Evolutionary conservation across 1,140 invertebrate genomes (phyloP).

Genomic region (Tetraneura akinire): DNA sequence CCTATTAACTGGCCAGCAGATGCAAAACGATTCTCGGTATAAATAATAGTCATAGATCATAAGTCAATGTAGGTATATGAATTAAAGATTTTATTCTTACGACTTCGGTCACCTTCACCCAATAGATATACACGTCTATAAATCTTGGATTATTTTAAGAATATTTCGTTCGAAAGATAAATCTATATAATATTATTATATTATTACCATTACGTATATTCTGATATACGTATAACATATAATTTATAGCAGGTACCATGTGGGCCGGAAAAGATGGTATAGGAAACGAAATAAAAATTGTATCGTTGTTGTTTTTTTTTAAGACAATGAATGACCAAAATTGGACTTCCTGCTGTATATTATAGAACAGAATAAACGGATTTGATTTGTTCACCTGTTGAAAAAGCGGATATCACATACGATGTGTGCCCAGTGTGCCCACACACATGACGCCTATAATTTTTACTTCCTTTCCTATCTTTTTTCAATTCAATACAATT

Average conservation of each 20-base stretch:
- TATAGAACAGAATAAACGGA: neutral
- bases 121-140: too few relatives aligned
- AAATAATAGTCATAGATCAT: too few relatives aligned
- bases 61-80: too few relatives aligned
- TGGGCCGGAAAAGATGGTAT: conserved; percentile 1
- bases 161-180: too few relatives aligned
- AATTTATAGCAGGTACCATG: too few relatives aligned
- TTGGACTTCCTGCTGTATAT: conserved; percentile 13
- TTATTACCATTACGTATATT: too few relatives aligned
- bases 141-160: too few relatives aligned
- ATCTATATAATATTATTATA: too few relatives aligned
- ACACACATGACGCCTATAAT: conserved; percentile 39
- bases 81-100: neutral
- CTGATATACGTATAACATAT: too few relatives aligned
- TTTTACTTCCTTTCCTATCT: conserved; percentile 48
- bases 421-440: too few relatives aligned
- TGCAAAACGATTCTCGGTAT: too few relatives aligned
- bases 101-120: neutral
- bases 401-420: conserved; percentile 19
- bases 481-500: neutral
- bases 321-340: conserved; percentile 32
- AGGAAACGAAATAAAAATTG: conserved; percentile 1
- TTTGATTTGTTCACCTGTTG: conserved; percentile 43
- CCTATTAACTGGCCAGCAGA: too few relatives aligned
- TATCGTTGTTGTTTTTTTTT: neutral